A percentile compares a stretch with the other conserved stretches of the same genome.
These are phyloP conservation scores for Exephanes ischioxanthus DNA, from an alignment of 2,888 invertebrate species.

Conservation along the genomic window DNA sequence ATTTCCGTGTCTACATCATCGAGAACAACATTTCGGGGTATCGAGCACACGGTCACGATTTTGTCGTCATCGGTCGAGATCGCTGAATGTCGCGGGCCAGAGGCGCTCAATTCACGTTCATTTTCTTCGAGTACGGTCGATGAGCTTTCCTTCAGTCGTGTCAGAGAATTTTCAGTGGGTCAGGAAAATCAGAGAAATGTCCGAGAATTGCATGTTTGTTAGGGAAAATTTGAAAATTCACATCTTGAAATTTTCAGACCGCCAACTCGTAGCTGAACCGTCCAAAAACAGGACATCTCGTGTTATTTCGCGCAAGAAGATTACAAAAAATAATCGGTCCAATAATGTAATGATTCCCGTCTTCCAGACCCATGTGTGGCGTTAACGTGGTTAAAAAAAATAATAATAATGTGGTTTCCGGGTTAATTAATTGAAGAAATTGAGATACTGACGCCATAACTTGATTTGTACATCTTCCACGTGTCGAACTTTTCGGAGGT, in stretches of 20 bases:
- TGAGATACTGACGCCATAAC: conserved; percentile 82
- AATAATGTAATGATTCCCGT: too few species aligned
- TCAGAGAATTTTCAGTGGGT: neutral
- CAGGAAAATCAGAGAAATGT: too few species aligned
- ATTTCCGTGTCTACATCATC: conserved; percentile 86
- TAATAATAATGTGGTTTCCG: too few species aligned
- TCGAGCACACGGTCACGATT: conserved; percentile 84
- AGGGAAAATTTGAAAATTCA: too few species aligned
- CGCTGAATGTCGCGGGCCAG: neutral
- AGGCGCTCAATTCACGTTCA: neutral
- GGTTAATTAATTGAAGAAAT: neutral
- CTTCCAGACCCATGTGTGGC: too few species aligned
- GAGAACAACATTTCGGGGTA: conserved; percentile 85
- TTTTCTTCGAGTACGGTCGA: conserved; percentile 42
- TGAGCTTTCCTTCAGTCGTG: conserved; percentile 69
- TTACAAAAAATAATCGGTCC: neutral
- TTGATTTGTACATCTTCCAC: conserved; percentile 86
- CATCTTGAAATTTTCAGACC: neutral
- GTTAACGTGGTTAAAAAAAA: too few species aligned
- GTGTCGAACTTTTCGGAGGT: conserved; percentile 74
- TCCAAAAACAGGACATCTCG: too few species aligned
- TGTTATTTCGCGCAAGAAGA: conserved; percentile 13
- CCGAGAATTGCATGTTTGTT: neutral
- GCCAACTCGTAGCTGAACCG: too few species aligned
- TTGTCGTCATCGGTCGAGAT: conserved; percentile 75